These are phyloP conservation scores for Byasa hedistus DNA, from an alignment of 2,888 invertebrate species.

Conservation along the genomic window DNA sequence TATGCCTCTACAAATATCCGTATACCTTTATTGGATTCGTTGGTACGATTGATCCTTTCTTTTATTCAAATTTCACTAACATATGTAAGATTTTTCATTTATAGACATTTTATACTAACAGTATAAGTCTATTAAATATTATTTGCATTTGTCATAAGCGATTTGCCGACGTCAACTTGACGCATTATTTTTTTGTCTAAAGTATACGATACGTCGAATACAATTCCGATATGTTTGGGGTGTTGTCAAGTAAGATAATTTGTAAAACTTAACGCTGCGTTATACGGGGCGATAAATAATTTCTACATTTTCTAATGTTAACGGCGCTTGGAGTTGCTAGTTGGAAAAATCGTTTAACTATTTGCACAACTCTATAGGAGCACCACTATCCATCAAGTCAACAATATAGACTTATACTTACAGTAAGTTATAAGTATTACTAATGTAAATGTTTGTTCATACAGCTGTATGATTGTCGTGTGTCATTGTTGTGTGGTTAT, in stretches of 20 bases:
- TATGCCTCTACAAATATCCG: not conserved
- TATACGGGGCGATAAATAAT: too few relatives aligned
- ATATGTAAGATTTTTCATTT: too few relatives aligned
- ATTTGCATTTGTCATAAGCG: not conserved
- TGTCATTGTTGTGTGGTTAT: constrained; percentile 23
- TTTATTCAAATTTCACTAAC: too few relatives aligned
- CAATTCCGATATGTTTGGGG: not conserved
- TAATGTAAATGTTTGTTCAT: not conserved
- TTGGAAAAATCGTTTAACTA: too few relatives aligned
- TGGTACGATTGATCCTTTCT: too few relatives aligned
- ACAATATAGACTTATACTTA: not conserved
- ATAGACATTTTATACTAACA: too few relatives aligned
- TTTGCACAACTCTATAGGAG: not conserved
- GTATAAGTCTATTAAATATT: too few relatives aligned
- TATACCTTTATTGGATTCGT: constrained; percentile 3
- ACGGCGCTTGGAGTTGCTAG: too few relatives aligned
- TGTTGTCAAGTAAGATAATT: too few relatives aligned
- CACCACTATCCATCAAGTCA: not conserved
- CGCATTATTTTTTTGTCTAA: too few relatives aligned
- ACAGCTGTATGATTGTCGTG: constrained; percentile 25
- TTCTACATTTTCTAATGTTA: too few relatives aligned
- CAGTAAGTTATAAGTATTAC: not conserved
- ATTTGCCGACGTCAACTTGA: constrained; percentile 8
- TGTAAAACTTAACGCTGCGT: too few relatives aligned
- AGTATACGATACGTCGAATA: not conserved